Evolutionary conservation across 2,797 vertebrate genomes (phyloP), one percentile per base, ranked within the genome.

Genomic region (Chrosomus eos): DNA sequence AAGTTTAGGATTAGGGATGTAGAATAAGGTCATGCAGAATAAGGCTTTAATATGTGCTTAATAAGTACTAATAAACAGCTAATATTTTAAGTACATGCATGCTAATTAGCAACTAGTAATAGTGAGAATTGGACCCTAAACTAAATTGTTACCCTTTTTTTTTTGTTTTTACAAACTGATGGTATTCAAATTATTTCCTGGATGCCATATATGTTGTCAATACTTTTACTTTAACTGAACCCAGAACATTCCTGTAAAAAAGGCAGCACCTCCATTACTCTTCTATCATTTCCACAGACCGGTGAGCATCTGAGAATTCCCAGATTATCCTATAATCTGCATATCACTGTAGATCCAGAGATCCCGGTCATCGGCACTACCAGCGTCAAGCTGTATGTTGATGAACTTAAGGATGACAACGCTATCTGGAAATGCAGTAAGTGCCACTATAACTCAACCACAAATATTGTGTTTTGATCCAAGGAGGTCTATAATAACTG

Each of bases 401-500:
- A 48, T 53, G 90, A 91, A 87, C 78, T 88, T 6, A 86, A 91
- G 70, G 89, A 86, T 82, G 88, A 83, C 36, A 53, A 91, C 40
- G 21, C 84, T 66, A 11, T 89, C 73, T 96, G 95, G 95, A 87
- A 58, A 85, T 96, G 94, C 86, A 84, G 95, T 96, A 92, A 93
- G 95, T 92, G 43, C 7, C 14, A 73, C 5, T 53, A 60, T 45
- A 67, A 4, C 19, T 55, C 23, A 71, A 21, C n/a, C 40, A 31
- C 33, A 58, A 84, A 60, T 33, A 33, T 9, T 21, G 21, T 40
- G 1, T 66, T 14, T 55, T 62, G 13, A 19, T 16, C 6, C 8
- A 6, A 16, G 19, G 14, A 4, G 11, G 51, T 36, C 43, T 74
- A 31, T 23, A 74, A 53, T 74, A 53, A 11, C 4, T 23, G 28